phyloP scores from a whole-genome alignment of 2,113 vertebrate genomes.

The Probosciger aterrimus region DNA sequence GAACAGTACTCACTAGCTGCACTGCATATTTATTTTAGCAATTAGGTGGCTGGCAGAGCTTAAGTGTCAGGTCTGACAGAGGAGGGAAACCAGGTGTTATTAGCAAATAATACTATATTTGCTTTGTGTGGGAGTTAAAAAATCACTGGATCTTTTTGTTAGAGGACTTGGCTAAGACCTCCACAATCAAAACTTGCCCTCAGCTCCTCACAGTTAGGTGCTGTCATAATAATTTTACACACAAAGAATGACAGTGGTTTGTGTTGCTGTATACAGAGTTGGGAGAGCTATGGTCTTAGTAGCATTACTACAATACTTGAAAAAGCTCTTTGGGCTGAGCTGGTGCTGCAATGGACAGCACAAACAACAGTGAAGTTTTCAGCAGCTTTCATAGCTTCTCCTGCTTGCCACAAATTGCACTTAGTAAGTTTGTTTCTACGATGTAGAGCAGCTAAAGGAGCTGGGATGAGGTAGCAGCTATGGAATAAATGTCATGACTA shows the following conservation, averaged over 20 bases:
- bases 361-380: not conserved
- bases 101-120: not conserved
- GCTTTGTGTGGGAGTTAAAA: not conserved
- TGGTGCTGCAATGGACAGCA: not conserved
- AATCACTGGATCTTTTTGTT: not conserved
- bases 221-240: not conserved
- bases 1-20: not conserved
- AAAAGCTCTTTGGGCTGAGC: not conserved
- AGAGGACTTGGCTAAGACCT: slow-evolving; percentile 7
- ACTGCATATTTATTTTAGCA: not conserved
- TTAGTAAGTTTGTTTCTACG: not conserved
- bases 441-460: not conserved
- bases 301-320: not conserved
- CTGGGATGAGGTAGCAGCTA: not conserved
- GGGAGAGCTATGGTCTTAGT: not conserved
- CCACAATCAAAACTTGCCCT: not conserved
- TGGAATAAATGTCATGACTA: not conserved
- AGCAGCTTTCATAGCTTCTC: not conserved
- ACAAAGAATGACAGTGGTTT: not conserved
- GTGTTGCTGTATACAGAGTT: not conserved
- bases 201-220: not conserved
- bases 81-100: not conserved
- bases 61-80: not conserved
- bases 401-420: not conserved
- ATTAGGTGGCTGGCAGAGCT: not conserved